phyloP scores from a whole-genome alignment of 2,797 vertebrate genomes.

The Valencia hispanica region DNA sequence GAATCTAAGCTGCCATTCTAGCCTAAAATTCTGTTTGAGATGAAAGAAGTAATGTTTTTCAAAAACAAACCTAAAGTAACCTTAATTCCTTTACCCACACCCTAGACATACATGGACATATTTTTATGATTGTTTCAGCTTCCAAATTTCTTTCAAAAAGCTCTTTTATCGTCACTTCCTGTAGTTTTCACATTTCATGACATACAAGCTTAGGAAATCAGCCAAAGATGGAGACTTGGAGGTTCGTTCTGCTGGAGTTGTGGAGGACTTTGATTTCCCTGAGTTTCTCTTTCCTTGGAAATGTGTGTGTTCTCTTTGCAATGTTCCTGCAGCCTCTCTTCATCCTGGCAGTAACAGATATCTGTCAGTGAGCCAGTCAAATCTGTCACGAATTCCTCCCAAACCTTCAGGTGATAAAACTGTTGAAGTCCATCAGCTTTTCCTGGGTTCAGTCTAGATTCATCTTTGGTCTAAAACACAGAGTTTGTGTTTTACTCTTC shows the following conservation, averaged over 20 bases:
- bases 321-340: background rate
- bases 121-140: background rate
- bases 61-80: too few species aligned
- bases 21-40: background rate
- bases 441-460: background rate
- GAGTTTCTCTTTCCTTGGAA: background rate
- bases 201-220: background rate
- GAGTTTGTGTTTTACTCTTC: background rate
- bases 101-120: background rate
- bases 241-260: background rate
- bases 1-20: background rate
- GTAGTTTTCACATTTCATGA: background rate
- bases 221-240: background rate
- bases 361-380: background rate
- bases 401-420: background rate
- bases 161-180: background rate
- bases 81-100: too few species aligned
- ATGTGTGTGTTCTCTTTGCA: background rate
- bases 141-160: background rate
- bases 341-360: background rate
- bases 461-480: background rate
- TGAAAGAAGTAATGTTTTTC: background rate
- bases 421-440: background rate
- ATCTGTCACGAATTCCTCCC: background rate
- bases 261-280: background rate